Base-by-base conservation (phyloP, 2,888 invertebrate genomes). In the Slavum lentiscoides region DNA sequence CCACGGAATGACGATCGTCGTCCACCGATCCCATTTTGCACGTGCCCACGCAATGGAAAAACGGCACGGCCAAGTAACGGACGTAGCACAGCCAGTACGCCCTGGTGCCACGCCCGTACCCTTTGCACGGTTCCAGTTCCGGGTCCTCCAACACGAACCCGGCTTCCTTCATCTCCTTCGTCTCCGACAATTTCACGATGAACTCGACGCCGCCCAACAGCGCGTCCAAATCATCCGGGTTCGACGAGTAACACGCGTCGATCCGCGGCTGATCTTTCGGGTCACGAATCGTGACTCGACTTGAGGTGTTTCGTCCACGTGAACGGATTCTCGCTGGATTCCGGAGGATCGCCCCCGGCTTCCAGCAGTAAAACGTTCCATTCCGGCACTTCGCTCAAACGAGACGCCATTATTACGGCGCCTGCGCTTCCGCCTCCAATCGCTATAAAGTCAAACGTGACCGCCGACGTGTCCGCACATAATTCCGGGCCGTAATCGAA, bases 141-240 rank as follows among this genome's bases (percentile, higher is more conserved):
- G 75, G 11, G 8, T 75, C 15, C 6, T 82, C 68, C 19, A 75
- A 43, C 11, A 75, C 17, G 5, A 58, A 6, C 6, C 67, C 82
- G 49, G 55, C 55, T 59, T 76, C 49, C 2, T 21, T 61, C n/a
- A 77, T 59, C 15, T 37, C 15, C 17, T 76, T 39, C 0, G 73
- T 67, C 58, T 77, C 43, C 0, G 72, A 66, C 23, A 82, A 39
- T 30, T 64, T 30, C 9, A 64, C 19, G 3, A 81, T 69, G 88
- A 84, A 83, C 86, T 85, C 76, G 37, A 77, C 58, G n/a, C 66
- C 82, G 5, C 66, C 30, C 21, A 77, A 58, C 17, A 82, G 7
- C 0, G 55, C n/a, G 15, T 82, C 43, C 8, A 64, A 15, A 21
- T 82, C 82, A 49, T 77, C 21, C 0, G 53, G 13, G 9, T 30